phyloP scores from a whole-genome alignment of 37 sponge, comb jelly and placozoan species.

The Hexactinellida sp. region DNA sequence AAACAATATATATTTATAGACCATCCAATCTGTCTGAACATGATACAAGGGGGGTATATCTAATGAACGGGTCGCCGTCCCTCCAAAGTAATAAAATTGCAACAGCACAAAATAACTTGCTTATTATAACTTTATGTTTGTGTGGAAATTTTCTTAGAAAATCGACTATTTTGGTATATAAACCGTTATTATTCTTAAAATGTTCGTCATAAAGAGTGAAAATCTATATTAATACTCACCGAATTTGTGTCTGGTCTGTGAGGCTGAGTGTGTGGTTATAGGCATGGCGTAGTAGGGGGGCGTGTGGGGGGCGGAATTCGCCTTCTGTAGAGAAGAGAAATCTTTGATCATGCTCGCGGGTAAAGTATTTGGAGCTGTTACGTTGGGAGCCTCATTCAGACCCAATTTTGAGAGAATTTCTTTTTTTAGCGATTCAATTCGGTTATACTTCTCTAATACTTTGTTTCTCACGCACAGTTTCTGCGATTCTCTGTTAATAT shows the following conservation, averaged over 20 bases:
- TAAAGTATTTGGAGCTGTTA: neutral
- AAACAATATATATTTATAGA: too few relatives aligned
- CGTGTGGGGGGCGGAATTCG: neutral
- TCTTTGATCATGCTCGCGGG: neutral
- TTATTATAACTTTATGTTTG: too few relatives aligned
- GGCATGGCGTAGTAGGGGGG: neutral
- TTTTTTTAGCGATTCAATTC: neutral
- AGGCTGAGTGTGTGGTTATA: neutral
- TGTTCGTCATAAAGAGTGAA: too few relatives aligned
- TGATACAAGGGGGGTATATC: too few relatives aligned
- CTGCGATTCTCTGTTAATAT: neutral
- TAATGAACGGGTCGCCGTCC: too few relatives aligned
- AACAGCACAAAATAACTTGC: too few relatives aligned
- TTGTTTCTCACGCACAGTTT: neutral
- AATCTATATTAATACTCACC: neutral
- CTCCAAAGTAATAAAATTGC: too few relatives aligned
- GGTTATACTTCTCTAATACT: neutral
- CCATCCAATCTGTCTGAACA: too few relatives aligned
- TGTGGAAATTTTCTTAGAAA: too few relatives aligned
- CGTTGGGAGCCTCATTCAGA: neutral
- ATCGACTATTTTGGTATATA: too few relatives aligned
- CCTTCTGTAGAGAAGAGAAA: neutral
- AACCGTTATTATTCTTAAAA: too few relatives aligned
- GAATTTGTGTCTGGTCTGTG: neutral
- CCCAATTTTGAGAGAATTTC: neutral